Conservation (phyloP, 2,113 vertebrate genomes). For the Natator depressus region DNA sequence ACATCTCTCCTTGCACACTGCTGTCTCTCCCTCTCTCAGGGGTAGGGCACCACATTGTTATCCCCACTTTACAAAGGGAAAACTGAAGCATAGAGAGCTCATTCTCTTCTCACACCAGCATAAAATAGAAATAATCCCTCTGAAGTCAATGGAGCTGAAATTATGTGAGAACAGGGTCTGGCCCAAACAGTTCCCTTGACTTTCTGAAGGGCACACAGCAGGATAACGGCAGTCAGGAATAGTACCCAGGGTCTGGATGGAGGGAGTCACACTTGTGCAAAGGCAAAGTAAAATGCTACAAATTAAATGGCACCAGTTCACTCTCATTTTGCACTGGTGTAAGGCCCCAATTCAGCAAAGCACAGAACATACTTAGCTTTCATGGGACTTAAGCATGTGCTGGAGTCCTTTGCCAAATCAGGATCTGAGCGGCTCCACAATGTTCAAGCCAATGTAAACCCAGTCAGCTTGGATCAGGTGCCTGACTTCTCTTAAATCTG, state of each 20-base stretch:
- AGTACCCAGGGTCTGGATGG: background rate
- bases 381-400: background rate
- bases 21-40: background rate
- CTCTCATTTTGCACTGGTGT: background rate
- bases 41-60: background rate
- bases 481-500: background rate
- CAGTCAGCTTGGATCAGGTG: background rate
- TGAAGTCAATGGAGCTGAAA: background rate
- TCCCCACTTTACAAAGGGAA: background rate
- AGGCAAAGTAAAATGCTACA: background rate
- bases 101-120: background rate
- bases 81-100: background rate
- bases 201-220: background rate
- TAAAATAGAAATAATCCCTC: background rate
- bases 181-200: background rate
- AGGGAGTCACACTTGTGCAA: background rate
- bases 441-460: background rate
- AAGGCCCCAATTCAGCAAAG: background rate
- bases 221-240: background rate
- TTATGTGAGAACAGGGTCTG: background rate
- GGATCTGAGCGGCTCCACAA: accelerated
- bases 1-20: background rate
- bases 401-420: background rate
- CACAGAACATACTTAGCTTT: background rate
- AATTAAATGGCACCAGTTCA: background rate